Conservation (phyloP, 2,888 invertebrate species). For the Tubulanus polymorphus region DNA sequence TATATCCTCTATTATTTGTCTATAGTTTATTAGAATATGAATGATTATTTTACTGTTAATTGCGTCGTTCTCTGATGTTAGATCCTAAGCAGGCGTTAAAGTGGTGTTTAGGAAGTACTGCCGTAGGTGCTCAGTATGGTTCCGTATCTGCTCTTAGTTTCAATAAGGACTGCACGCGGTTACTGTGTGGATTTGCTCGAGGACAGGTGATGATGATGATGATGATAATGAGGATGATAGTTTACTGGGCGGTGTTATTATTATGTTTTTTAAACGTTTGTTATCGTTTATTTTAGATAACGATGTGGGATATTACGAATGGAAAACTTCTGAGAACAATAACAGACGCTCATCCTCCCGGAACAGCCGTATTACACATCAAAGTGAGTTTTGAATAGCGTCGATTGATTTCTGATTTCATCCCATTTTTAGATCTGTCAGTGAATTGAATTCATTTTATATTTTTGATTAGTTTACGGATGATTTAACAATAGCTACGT, state of each 20-base stretch:
- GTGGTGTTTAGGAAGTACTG: conserved; percentile 71
- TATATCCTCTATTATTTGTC: conserved; percentile 31
- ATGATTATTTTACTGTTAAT: neutral
- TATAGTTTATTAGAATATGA: neutral
- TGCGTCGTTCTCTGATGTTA: conserved; percentile 19
- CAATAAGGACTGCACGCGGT: conserved; percentile 78
- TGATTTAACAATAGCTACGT: conserved; percentile 69
- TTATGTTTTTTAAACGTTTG: neutral
- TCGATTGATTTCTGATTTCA: too few relatives aligned
- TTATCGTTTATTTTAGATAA: conserved; percentile 60
- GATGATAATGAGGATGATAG: neutral
- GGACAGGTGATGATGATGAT: conserved; percentile 58
- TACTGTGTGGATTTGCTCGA: conserved; percentile 75
- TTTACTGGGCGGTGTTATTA: neutral
- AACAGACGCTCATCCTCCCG: conserved; percentile 78
- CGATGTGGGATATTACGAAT: conserved; percentile 78
- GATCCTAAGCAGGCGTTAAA: conserved; percentile 72
- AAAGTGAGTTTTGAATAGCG: conserved; percentile 54
- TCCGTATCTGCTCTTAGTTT: conserved; percentile 68
- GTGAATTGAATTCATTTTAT: too few relatives aligned
- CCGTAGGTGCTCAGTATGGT: conserved; percentile 69
- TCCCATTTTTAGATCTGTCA: too few relatives aligned
- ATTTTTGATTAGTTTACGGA: conserved; percentile 62
- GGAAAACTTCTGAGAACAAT: conserved; percentile 71
- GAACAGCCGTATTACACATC: conserved; percentile 74